Evolutionary conservation across 2,888 invertebrate genomes (phyloP).

Genomic region (Polyommatus icarus): DNA sequence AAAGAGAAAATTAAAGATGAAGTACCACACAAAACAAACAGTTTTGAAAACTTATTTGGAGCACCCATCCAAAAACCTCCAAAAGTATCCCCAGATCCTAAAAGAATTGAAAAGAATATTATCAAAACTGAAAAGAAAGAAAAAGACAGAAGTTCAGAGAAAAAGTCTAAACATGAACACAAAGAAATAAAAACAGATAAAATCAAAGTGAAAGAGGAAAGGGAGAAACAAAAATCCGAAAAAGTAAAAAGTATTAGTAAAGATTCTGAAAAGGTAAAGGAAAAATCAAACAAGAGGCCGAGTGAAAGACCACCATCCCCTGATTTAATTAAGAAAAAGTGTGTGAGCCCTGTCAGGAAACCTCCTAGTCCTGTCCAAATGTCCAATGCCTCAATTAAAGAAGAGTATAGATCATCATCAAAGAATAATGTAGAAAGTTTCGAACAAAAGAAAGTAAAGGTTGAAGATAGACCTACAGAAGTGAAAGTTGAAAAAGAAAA

Average conservation of each 20-base stretch:
- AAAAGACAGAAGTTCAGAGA: constrained; percentile 74
- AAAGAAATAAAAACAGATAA: constrained; percentile 73
- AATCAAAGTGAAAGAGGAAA: constrained; percentile 72
- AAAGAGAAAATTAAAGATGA: constrained; percentile 78
- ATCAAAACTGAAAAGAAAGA: constrained; percentile 79
- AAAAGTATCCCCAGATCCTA: constrained; percentile 84
- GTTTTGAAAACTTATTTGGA: constrained; percentile 91
- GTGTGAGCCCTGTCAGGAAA: constrained; percentile 62
- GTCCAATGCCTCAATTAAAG: constrained; percentile 70
- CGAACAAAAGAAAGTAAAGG: constrained; percentile 66
- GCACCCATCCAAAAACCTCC: constrained; percentile 89
- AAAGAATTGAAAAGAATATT: constrained; percentile 70
- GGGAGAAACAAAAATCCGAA: constrained; percentile 70
- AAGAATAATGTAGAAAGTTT: constrained; percentile 58
- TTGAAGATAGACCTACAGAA: constrained; percentile 77
- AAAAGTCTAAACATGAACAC: constrained; percentile 73
- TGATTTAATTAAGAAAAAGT: constrained; percentile 64
- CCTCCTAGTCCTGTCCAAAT: constrained; percentile 61
- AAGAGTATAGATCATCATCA: constrained; percentile 62
- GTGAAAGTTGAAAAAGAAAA: constrained; percentile 78
- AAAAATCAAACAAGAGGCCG: constrained; percentile 75
- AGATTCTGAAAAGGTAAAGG: constrained; percentile 79
- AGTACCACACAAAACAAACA: constrained; percentile 78
- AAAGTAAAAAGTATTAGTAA: constrained; percentile 78
- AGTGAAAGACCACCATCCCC: constrained; percentile 69